Percentiles rank a stretch among this genome's conserved stretches.
phyloP scores from a whole-genome alignment of 2,113 vertebrate species.

The Neoarius graeffei region DNA sequence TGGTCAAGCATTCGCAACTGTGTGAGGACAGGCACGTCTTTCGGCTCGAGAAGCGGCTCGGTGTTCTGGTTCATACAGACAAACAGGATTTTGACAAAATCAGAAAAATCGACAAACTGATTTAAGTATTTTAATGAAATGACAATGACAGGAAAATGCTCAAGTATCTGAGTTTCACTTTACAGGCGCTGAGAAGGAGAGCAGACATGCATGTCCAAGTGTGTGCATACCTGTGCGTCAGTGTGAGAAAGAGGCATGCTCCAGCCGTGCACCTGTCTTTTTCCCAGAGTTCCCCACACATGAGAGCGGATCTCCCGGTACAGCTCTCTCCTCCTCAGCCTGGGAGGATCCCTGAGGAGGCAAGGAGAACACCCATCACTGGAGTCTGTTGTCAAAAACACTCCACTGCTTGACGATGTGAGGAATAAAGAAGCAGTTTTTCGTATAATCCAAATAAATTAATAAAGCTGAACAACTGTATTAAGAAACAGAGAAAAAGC shows the following conservation, averaged over 20 bases:
- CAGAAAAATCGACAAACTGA: background rate
- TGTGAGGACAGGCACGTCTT: constrained; percentile 73
- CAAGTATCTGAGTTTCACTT: background rate
- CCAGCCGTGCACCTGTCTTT: constrained; percentile 78
- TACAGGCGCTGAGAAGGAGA: background rate
- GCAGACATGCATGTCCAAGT: background rate
- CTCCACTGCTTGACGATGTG: background rate
- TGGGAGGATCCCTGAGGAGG: constrained; percentile 59
- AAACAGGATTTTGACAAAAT: constrained; percentile 5
- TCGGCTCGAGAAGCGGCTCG: constrained; percentile 64
- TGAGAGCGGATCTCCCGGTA: constrained; percentile 79
- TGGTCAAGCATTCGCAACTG: constrained; percentile 80
- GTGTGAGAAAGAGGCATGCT: constrained; percentile 68
- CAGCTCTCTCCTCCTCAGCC: constrained; percentile 72
- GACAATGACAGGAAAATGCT: background rate
- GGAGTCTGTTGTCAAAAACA: background rate
- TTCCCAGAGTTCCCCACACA: constrained; percentile 77
- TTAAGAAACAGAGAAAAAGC: background rate
- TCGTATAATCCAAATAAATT: background rate
- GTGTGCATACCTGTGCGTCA: constrained; percentile 56
- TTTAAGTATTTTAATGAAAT: background rate
- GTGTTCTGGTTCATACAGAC: constrained; percentile 54
- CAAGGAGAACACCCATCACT: background rate
- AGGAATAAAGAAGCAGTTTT: background rate
- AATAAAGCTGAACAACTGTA: background rate